Conservation (phyloP, 2,797 vertebrate species). For the Aplochiton taeniatus region DNA sequence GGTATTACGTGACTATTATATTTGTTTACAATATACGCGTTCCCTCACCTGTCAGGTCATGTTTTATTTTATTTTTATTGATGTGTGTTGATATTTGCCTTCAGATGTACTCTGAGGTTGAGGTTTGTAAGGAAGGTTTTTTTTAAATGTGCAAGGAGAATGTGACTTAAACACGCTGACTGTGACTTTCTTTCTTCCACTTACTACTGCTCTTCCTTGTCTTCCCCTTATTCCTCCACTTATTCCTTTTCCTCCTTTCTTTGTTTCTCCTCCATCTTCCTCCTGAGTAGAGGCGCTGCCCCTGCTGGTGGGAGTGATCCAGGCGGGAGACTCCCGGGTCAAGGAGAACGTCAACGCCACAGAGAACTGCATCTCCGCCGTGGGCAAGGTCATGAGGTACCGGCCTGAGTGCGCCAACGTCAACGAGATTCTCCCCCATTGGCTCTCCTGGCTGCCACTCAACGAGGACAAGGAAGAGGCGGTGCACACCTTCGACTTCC, state of each 20-base stretch:
- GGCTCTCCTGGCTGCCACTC: conserved; percentile 97
- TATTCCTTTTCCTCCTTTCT: neutral
- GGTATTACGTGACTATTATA: no score
- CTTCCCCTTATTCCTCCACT: neutral
- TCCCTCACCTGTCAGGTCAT: no score
- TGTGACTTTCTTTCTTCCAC: no score
- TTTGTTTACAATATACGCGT: no score
- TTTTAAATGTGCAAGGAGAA: no score
- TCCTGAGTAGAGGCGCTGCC: conserved; percentile 87
- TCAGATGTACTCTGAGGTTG: no score
- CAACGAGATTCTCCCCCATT: conserved; percentile 92
- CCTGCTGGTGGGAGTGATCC: conserved; percentile 91
- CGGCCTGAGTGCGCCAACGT: conserved; percentile 92
- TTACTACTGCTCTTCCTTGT: neutral
- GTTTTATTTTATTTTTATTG: no score
- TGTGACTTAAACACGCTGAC: no score
- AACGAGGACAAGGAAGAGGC: conserved; percentile 99
- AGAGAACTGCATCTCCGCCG: conserved; percentile 98
- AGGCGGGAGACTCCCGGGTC: conserved; percentile 87
- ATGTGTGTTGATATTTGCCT: no score
- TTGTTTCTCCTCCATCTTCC: conserved; percentile 1
- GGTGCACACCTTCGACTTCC: conserved; percentile 92
- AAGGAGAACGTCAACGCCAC: conserved; percentile 99
- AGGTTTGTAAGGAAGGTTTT: no score
- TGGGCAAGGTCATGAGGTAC: conserved; percentile 95